Percentiles rank a stretch among this genome's conserved stretches.
Evolutionary conservation across 2,888 invertebrate species (phyloP).

Genomic region (Camptogramma bilineatum): DNA sequence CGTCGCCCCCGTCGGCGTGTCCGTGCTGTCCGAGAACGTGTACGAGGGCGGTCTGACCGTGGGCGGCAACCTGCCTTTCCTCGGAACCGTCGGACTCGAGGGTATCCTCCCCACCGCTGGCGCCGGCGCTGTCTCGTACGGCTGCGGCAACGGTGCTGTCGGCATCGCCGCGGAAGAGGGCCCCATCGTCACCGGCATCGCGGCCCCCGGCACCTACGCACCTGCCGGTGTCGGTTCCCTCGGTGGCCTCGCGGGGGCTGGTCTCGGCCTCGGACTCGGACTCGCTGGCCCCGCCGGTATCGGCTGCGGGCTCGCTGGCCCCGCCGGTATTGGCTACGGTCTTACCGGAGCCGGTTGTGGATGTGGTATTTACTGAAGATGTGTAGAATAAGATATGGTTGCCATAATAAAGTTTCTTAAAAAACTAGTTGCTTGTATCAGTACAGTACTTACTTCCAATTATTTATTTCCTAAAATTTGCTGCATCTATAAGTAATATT

Average conservation of each 20-base stretch:
- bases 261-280: slow-evolving; percentile 35
- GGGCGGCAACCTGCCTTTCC: slow-evolving; percentile 55
- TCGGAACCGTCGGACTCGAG: slow-evolving; percentile 54
- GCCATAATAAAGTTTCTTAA: slow-evolving; percentile 9
- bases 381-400: not conserved
- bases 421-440: too few relatives aligned
- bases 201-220: slow-evolving; percentile 5
- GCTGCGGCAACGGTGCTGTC: slow-evolving; percentile 47
- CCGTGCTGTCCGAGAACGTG: slow-evolving; percentile 58
- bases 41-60: slow-evolving; percentile 53
- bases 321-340: slow-evolving; percentile 17
- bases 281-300: slow-evolving; percentile 6
- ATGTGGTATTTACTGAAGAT: slow-evolving; percentile 9
- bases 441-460: too few relatives aligned
- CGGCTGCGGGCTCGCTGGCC: slow-evolving; percentile 14
- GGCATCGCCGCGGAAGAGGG: slow-evolving; percentile 34
- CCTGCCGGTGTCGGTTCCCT: slow-evolving; percentile 15
- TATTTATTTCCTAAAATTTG: too few relatives aligned
- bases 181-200: slow-evolving; percentile 32
- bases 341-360: slow-evolving; percentile 1
- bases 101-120: slow-evolving; percentile 53
- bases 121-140: slow-evolving; percentile 50
- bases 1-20: slow-evolving; percentile 54
- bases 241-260: slow-evolving; percentile 31
- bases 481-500: too few relatives aligned